These are phyloP conservation scores for Lacerta viridis DNA, from an alignment of 2,797 vertebrate genomes.

Conservation along the genomic window DNA sequence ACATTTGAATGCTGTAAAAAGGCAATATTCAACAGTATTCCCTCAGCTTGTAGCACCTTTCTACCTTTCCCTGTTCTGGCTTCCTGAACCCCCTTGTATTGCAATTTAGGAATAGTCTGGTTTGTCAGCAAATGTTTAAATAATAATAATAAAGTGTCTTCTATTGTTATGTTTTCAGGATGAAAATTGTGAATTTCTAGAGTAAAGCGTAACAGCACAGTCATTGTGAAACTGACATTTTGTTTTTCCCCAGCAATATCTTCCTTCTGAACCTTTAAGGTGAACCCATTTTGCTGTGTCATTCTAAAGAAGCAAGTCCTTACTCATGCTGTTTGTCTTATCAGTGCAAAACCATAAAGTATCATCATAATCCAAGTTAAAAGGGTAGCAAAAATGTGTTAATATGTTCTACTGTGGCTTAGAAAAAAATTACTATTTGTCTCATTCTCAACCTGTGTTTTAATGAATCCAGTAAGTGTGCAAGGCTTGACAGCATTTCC, in stretches of 20 bases:
- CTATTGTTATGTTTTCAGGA: conserved; percentile 7
- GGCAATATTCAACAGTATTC: too few species aligned
- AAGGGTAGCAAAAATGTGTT: not conserved
- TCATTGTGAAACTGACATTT: conserved; percentile 11
- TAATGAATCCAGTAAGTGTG: not conserved
- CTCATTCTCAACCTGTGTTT: not conserved
- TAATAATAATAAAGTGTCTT: conserved; percentile 29
- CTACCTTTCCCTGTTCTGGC: not conserved
- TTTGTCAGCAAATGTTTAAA: conserved; percentile 34
- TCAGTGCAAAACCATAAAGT: conserved; percentile 11
- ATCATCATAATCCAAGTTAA: conserved; percentile 27
- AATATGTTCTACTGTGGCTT: not conserved
- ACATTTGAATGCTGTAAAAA: too few species aligned
- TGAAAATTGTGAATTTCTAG: not conserved
- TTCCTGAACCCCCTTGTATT: conserved; percentile 1
- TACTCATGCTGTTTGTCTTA: conserved; percentile 22
- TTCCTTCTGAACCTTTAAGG: conserved; percentile 20
- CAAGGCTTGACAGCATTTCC: too few species aligned
- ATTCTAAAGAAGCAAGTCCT: conserved; percentile 5
- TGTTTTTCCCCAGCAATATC: conserved; percentile 13
- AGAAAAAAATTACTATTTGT: not conserved
- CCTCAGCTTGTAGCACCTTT: not conserved
- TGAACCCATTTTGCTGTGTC: not conserved
- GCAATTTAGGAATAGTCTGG: conserved; percentile 8
- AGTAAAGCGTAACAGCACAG: not conserved